Base-by-base conservation (phyloP, 2,888 invertebrate genomes). In the Cerceris rybyensis region DNA sequence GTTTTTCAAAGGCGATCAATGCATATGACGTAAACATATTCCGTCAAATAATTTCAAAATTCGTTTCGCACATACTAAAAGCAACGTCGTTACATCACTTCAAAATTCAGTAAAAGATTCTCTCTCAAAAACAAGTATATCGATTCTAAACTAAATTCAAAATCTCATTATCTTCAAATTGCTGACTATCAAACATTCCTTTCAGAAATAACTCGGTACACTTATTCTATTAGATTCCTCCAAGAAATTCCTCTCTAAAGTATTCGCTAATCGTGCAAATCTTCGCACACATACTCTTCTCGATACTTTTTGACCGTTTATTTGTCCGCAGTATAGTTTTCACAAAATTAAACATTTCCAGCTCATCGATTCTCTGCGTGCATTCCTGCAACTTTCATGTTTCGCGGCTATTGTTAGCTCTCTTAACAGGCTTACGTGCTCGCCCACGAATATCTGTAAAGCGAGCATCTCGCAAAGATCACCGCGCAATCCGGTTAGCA, bases 341-440 rank as follows among this genome's bases (percentile, higher is more conserved):
- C 16, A 59, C 9, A 55, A 46, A 70, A 75, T 70, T 46, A 57
- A 28, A 14, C 28, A 11, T 39, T 17, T 28, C 57, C 42, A 8
- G 65, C 16, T 14, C 11, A 11, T 49, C 14, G 42, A 16, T 46
- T 14, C 63, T 41, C 17, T 49, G 63, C 17, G 41, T 49, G 63
- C 17, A 41, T 58, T 14, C 28, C 70, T 57, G 54, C 65, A 63
- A 67, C 67, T 58, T 75, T 67, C 42, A 39, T 63, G 17, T 52
- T 52, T 65, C 66, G 43, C 42, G 17, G 16, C 17, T 43, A 28
- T 39, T 28, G 66, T 54, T 65, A 61, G 58, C 54, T 59, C 64
- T 39, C 16, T 64, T 76, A 72, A 78, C 78, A 55, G 68, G 71
- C 71, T 76, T 65, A 52, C 55, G 50, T 64, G 61, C 41, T 43